A percentile compares a stretch with the other conserved stretches of the same genome.
phyloP scores from a whole-genome alignment of 2,888 invertebrate species.

The Argynnis bischoffii region DNA sequence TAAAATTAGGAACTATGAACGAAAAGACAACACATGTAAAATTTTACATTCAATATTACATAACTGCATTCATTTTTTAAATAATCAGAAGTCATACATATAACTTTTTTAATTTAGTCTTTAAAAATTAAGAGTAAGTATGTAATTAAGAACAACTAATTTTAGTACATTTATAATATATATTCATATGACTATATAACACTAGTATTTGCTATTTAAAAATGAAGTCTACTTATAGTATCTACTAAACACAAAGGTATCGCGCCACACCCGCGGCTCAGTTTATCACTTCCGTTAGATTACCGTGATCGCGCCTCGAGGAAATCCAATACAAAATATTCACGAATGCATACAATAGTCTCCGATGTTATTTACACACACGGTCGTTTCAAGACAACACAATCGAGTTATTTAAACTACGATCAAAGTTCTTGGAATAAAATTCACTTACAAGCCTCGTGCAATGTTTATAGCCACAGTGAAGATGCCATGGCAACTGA shows the following conservation, averaged over 20 bases:
- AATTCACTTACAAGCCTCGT: conserved; percentile 2
- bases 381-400: conserved; percentile 35
- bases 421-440: conserved; percentile 16
- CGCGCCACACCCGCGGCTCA: conserved; percentile 36
- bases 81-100: no score
- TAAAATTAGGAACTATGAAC: conserved; percentile 43
- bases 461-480: neutral
- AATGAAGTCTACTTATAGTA: neutral
- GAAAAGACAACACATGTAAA: conserved; percentile 28
- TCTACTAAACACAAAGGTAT: conserved; percentile 23
- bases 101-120: no score
- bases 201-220: neutral
- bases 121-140: no score
- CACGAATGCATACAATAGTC: conserved; percentile 41
- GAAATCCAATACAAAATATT: conserved; percentile 51
- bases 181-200: neutral
- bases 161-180: no score
- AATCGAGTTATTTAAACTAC: conserved; percentile 26
- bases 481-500: neutral
- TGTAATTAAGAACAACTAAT: no score
- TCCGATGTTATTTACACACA: conserved; percentile 33
- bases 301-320: conserved; percentile 49
- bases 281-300: conserved; percentile 62
- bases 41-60: neutral
- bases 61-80: neutral